These are phyloP conservation scores for Phenganax marumi DNA, from an alignment of 92 coral and sea anemone genomes.

Conservation along the genomic window DNA sequence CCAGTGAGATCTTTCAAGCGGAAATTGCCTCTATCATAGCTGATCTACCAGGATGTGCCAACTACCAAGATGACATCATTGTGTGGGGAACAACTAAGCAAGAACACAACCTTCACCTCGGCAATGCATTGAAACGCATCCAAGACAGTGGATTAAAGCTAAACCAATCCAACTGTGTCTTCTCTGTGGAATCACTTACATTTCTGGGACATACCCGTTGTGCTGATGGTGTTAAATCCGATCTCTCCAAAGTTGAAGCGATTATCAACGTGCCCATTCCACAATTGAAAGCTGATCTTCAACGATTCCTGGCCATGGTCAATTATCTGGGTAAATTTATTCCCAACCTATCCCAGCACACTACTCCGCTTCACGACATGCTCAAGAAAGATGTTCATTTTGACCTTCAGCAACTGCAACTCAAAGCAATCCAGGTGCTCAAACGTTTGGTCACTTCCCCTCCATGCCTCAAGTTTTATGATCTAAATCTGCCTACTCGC, in stretches of 20 bases:
- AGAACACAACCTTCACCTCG: constrained; percentile 4
- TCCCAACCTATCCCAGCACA: constrained; percentile 1
- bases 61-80: constrained; percentile 2
- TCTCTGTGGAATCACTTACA: background rate
- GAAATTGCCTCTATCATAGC: background rate
- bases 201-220: background rate
- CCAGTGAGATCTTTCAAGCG: background rate
- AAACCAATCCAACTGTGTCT: background rate
- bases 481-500: background rate
- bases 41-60: background rate
- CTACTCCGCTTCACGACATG: background rate
- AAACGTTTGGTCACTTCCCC: background rate
- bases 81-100: background rate
- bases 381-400: background rate
- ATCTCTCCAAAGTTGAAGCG: background rate
- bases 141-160: constrained; percentile 21
- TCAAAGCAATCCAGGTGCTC: background rate
- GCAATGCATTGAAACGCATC: background rate
- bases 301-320: constrained; percentile 18
- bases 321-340: background rate
- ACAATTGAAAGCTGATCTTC: background rate
- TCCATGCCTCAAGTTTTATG: constrained; percentile 4
- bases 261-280: background rate
- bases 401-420: constrained; percentile 6
- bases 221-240: background rate